These are phyloP conservation scores for Hippopotamyrus pictus DNA, from an alignment of 2,797 vertebrate genomes.

Conservation along the genomic window DNA sequence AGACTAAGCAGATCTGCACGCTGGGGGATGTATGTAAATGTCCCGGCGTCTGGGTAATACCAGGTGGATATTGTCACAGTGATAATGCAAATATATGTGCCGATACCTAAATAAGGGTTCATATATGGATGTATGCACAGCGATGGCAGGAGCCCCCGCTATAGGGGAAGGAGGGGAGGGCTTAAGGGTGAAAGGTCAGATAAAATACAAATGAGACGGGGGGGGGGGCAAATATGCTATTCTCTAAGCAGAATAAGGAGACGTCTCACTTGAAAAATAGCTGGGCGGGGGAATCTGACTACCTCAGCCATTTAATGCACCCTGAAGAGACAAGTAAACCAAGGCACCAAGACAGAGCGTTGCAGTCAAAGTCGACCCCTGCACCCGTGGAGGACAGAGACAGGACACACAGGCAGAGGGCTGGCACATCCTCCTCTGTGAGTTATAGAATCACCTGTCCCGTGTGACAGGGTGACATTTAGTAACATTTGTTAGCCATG, in stretches of 20 bases:
- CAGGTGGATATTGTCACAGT: background rate
- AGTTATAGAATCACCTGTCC: background rate
- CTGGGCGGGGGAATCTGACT: constrained; percentile 20
- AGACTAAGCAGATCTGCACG: constrained; percentile 1
- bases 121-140: background rate
- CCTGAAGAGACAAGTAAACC: constrained; percentile 5
- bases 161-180: background rate
- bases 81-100: background rate
- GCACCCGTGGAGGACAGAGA: background rate
- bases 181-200: constrained; percentile 18
- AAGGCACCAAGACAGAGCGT: background rate
- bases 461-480: background rate
- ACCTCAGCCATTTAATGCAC: constrained; percentile 27
- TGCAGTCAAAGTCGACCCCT: background rate
- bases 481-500: background rate
- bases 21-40: constrained; percentile 11
- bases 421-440: background rate
- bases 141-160: background rate
- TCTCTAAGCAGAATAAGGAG: constrained; percentile 21
- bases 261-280: constrained; percentile 29
- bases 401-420: constrained; percentile 11
- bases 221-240: constrained; percentile 5
- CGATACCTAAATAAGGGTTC: background rate
- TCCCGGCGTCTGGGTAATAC: background rate
- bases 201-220: constrained; percentile 21